These are phyloP conservation scores for Potamarius usumacintae DNA, from an alignment of 2,113 vertebrate genomes.

Conservation along the genomic window DNA sequence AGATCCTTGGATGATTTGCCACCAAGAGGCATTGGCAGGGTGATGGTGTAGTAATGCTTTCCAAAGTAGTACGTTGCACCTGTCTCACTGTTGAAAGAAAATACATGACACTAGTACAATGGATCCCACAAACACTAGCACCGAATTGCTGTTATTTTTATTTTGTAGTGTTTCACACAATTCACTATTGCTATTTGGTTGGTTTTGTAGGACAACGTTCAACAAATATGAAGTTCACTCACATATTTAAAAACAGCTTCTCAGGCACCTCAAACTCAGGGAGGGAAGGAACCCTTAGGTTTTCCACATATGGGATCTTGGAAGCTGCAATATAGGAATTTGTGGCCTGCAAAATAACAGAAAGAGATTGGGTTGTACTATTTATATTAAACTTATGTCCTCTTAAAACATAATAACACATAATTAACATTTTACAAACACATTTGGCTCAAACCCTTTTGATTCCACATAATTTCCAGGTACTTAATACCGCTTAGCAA, in stretches of 20 bases:
- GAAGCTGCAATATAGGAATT: conserved; percentile 80
- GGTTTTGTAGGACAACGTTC: neutral
- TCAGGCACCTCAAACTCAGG: conserved; percentile 79
- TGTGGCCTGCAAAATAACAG: conserved; percentile 68
- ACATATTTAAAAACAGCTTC: conserved; percentile 86
- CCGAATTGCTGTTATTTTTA: neutral
- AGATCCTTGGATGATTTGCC: conserved; percentile 82
- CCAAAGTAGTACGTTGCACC: conserved; percentile 79
- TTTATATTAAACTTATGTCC: neutral
- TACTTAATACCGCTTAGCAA: neutral
- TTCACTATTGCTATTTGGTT: neutral
- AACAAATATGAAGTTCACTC: conserved; percentile 46
- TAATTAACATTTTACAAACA: neutral
- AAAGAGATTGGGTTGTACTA: neutral
- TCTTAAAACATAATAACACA: neutral
- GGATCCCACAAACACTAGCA: neutral
- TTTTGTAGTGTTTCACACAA: neutral
- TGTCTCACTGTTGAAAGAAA: conserved; percentile 77
- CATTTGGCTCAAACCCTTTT: neutral
- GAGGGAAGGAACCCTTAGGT: conserved; percentile 76
- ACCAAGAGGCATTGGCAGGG: conserved; percentile 83
- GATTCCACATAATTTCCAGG: neutral
- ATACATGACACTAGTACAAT: neutral
- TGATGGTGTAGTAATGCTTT: conserved; percentile 72
- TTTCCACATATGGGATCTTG: conserved; percentile 76